Evolutionary conservation across 1,140 invertebrate genomes (phyloP).

Genomic region (Leptonema lineaticorne): DNA sequence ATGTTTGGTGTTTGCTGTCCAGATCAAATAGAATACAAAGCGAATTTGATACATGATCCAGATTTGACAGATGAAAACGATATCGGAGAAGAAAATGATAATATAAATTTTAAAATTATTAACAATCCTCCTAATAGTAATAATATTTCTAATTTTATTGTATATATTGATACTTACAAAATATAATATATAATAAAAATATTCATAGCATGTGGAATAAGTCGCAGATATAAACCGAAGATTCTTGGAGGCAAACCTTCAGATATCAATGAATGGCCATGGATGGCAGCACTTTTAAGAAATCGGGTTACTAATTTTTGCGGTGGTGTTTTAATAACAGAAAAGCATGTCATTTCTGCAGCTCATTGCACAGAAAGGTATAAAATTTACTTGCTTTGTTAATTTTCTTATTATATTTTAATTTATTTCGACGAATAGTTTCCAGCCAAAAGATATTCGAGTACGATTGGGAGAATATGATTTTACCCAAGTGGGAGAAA

Average conservation of each 20-base stretch:
- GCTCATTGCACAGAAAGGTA: constrained; percentile 68
- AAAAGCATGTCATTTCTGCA: constrained; percentile 76
- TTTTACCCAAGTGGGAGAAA: constrained; percentile 63
- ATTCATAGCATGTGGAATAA: constrained; percentile 65
- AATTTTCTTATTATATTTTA: constrained; percentile 18
- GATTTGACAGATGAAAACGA: background rate
- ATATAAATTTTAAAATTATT: background rate
- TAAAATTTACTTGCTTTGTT: background rate
- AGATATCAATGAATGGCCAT: constrained; percentile 74
- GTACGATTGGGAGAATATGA: constrained; percentile 82
- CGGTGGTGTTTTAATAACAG: constrained; percentile 76
- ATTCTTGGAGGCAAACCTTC: constrained; percentile 65
- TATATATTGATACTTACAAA: too few species aligned
- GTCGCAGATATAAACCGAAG: constrained; percentile 56
- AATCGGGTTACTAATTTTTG: constrained; percentile 62
- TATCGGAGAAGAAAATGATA: background rate
- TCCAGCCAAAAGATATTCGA: constrained; percentile 61
- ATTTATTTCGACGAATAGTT: too few species aligned
- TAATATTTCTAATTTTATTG: too few species aligned
- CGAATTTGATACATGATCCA: background rate
- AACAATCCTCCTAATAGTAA: background rate
- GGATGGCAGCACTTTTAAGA: constrained; percentile 73
- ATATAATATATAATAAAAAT: background rate
- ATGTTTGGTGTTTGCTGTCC: constrained; percentile 14
- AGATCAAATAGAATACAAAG: background rate